These are phyloP conservation scores for Erebia aethiops DNA, from an alignment of 2,888 invertebrate genomes.

Conservation along the genomic window DNA sequence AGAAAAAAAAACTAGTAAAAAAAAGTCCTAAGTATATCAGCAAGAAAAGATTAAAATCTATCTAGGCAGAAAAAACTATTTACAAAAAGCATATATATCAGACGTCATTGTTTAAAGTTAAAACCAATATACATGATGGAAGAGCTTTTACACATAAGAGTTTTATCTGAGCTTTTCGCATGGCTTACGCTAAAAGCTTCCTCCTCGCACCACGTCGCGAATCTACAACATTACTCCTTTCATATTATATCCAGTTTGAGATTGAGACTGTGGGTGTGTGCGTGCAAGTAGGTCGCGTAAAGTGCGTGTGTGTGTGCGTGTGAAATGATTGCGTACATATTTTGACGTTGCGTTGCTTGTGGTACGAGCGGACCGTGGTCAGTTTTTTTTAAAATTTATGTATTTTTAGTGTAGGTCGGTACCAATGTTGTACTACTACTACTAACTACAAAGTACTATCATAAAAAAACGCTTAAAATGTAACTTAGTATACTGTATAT, in stretches of 20 bases:
- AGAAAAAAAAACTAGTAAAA: too few relatives aligned
- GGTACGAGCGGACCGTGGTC: constrained; percentile 25
- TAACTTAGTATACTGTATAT: too few relatives aligned
- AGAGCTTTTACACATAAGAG: neutral
- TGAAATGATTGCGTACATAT: constrained; percentile 43
- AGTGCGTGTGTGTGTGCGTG: constrained; percentile 39
- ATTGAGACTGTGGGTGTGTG: constrained; percentile 45
- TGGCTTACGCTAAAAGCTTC: constrained; percentile 62
- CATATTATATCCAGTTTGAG: constrained; percentile 71
- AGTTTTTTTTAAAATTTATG: constrained; percentile 12
- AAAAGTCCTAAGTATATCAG: too few relatives aligned
- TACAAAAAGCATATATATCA: too few relatives aligned
- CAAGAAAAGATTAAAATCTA: too few relatives aligned
- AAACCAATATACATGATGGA: neutral
- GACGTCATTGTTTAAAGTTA: neutral
- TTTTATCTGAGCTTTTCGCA: constrained; percentile 48
- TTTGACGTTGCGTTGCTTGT: constrained; percentile 9
- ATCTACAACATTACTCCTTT: constrained; percentile 74
- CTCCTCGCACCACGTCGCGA: constrained; percentile 62
- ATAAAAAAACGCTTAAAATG: too few relatives aligned
- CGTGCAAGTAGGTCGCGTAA: constrained; percentile 33
- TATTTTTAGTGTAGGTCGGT: neutral
- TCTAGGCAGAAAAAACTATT: too few relatives aligned
- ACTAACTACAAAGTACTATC: too few relatives aligned
- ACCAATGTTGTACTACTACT: neutral